Conservation (phyloP, 2,113 vertebrate genomes). For the Notechis scutatus region DNA sequence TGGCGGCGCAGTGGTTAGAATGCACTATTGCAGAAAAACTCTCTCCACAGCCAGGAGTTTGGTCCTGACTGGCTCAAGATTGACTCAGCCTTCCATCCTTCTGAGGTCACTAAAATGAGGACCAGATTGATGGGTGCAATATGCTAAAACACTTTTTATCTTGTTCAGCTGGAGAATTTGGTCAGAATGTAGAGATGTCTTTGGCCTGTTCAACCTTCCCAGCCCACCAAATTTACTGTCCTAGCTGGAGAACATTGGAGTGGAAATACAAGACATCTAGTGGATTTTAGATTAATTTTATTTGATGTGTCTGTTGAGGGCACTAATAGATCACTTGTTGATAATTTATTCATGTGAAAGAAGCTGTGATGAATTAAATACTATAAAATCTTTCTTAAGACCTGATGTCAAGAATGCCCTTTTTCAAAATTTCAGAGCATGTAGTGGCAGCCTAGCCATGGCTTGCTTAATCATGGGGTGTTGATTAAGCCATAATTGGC, state of each 20-base stretch:
- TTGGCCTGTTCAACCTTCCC: neutral
- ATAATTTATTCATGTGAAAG: neutral
- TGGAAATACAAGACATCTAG: neutral
- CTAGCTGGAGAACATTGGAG: neutral
- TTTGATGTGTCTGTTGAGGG: neutral
- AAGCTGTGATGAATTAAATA: neutral
- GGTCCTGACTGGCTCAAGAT: neutral
- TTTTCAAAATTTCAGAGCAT: neutral
- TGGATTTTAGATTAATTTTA: neutral
- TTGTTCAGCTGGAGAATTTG: neutral
- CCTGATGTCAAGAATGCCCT: neutral
- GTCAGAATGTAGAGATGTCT: neutral
- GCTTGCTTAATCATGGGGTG: neutral
- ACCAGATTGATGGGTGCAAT: neutral
- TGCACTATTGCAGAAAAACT: too few relatives aligned
- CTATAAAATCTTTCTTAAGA: neutral
- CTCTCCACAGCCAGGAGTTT: too few relatives aligned
- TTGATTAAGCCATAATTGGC: neutral
- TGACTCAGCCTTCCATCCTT: neutral
- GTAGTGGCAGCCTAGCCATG: neutral
- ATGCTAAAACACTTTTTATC: neutral
- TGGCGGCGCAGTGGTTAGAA: too few relatives aligned
- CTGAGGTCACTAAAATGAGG: neutral
- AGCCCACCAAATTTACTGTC: neutral
- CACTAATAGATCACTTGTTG: neutral